These are phyloP conservation scores for Loris lydekkerianus DNA, from an alignment of 2,797 vertebrate species.

Conservation along the genomic window DNA sequence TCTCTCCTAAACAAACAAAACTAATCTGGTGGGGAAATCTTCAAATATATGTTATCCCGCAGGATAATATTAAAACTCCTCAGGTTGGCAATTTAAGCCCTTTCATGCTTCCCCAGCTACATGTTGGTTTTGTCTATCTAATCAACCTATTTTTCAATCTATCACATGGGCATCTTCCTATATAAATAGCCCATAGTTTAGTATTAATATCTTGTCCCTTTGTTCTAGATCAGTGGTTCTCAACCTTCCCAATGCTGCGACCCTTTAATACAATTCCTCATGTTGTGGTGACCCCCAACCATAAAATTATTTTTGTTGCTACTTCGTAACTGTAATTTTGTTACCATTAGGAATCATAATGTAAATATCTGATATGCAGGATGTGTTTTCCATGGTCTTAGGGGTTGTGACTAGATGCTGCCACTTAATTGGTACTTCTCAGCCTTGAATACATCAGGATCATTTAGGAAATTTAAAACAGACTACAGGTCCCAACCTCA, in stretches of 20 bases:
- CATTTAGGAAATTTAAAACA: background rate
- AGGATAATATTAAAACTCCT: background rate
- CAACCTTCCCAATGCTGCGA: background rate
- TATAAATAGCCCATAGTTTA: background rate
- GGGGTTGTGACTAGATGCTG: no score
- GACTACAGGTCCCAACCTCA: background rate
- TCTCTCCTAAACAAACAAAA: slow-evolving; percentile 2
- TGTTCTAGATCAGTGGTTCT: background rate
- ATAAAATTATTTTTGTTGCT: no score
- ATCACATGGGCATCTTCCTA: background rate
- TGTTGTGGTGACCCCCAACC: no score
- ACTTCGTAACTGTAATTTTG: no score
- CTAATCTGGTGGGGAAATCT: background rate
- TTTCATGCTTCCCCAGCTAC: background rate
- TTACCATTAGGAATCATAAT: no score
- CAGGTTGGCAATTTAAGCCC: background rate
- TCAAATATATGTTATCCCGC: background rate
- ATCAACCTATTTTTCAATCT: background rate
- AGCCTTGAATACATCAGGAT: background rate
- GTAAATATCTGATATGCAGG: no score
- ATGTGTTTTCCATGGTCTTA: no score
- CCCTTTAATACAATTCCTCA: no score
- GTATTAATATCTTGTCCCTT: background rate
- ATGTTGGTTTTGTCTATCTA: background rate
- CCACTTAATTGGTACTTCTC: background rate